A percentile compares a stretch with the other conserved stretches of the same genome.
These are phyloP conservation scores for Hirtodrosophila alboralis DNA, from an alignment of 2,888 invertebrate genomes.

Conservation along the genomic window DNA sequence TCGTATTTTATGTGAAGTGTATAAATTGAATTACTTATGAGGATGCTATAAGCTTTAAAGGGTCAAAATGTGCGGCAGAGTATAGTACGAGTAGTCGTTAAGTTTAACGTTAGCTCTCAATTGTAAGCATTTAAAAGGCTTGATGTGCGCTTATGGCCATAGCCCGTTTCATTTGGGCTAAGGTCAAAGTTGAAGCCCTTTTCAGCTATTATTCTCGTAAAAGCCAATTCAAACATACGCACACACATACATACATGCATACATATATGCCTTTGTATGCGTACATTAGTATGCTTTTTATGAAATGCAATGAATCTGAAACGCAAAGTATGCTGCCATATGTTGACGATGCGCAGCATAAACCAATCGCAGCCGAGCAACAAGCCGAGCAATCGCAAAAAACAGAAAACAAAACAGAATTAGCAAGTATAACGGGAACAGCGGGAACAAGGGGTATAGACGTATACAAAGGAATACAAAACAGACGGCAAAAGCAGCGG, in stretches of 20 bases:
- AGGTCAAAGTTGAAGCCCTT: conserved; percentile 74
- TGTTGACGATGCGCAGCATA: conserved; percentile 67
- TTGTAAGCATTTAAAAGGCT: conserved; percentile 23
- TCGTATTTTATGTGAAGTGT: neutral
- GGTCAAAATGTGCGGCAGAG: conserved; percentile 5
- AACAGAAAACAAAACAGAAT: conserved; percentile 39
- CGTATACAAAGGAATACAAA: conserved; percentile 19
- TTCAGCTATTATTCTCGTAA: conserved; percentile 44
- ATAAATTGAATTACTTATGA: too few relatives aligned
- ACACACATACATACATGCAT: neutral
- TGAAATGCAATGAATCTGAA: conserved; percentile 57
- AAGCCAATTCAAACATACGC: conserved; percentile 23
- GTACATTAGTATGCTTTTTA: conserved; percentile 28
- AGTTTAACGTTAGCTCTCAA: conserved; percentile 22
- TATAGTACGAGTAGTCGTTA: conserved; percentile 12
- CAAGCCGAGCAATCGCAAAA: conserved; percentile 48
- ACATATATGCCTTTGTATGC: conserved; percentile 1
- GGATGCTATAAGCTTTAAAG: neutral
- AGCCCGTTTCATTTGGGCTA: conserved; percentile 59
- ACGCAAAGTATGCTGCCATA: conserved; percentile 74
- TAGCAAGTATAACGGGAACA: conserved; percentile 17
- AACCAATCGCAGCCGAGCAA: conserved; percentile 70
- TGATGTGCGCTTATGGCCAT: conserved; percentile 36
- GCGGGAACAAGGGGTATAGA: neutral
- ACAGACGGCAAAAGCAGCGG: conserved; percentile 37